A percentile compares a stretch with the other conserved stretches of the same genome.
phyloP scores from a whole-genome alignment of 2,113 vertebrate species.

The Tauraco erythrolophus region DNA sequence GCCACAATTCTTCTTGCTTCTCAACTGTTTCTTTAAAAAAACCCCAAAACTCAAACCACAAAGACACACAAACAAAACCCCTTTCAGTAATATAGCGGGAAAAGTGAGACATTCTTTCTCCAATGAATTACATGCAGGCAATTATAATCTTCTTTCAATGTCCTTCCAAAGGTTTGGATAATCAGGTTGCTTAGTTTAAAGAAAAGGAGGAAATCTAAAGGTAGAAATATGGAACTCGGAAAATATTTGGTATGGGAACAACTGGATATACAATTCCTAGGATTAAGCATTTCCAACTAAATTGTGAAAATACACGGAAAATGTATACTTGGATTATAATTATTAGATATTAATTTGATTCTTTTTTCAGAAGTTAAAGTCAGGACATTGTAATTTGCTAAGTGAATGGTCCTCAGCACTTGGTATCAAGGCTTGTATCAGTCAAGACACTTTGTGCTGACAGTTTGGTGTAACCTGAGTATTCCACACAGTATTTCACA shows the following conservation, averaged over 20 bases:
- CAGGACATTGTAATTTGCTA: background rate
- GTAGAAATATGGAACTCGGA: background rate
- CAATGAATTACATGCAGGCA: background rate
- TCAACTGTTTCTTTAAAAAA: background rate
- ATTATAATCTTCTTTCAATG: background rate
- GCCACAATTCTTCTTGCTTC: background rate
- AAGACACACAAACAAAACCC: accelerated
- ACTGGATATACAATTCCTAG: background rate
- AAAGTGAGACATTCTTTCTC: background rate
- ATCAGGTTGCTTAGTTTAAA: background rate
- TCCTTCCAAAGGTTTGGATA: background rate
- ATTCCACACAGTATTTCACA: accelerated
- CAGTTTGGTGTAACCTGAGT: background rate
- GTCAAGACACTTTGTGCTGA: background rate
- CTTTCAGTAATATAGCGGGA: background rate
- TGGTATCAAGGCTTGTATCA: background rate
- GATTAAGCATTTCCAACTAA: background rate
- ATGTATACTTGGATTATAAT: background rate
- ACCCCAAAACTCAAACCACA: background rate
- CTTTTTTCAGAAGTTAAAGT: background rate
- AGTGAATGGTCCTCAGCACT: background rate
- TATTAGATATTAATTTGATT: background rate
- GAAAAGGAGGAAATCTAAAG: background rate
- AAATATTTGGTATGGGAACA: background rate
- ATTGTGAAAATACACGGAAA: background rate